phyloP scores from a whole-genome alignment of 2,113 vertebrate species.

The Daphoenositta chrysoptera region DNA sequence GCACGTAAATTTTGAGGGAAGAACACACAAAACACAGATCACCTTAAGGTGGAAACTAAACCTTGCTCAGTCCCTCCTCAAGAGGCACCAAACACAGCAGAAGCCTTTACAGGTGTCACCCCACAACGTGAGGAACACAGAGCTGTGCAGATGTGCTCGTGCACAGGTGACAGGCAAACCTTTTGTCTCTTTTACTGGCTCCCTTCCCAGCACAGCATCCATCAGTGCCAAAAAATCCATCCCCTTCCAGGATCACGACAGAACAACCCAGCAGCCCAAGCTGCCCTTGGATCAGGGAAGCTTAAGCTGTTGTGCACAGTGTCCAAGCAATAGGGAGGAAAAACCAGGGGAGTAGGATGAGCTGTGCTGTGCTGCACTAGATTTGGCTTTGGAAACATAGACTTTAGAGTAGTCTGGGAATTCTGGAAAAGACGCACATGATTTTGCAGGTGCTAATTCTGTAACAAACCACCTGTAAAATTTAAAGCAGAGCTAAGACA shows the following conservation, averaged over 20 bases:
- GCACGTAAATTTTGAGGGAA: background rate
- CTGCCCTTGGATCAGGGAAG: background rate
- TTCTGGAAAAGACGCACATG: background rate
- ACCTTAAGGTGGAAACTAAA: background rate
- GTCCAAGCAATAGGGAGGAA: background rate
- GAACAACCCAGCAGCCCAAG: background rate
- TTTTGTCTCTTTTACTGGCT: background rate
- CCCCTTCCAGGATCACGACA: background rate
- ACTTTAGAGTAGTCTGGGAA: background rate
- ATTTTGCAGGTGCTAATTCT: background rate
- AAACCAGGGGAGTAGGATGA: background rate
- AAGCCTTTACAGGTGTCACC: background rate
- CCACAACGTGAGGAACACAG: rapidly evolving
- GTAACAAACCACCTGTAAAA: background rate
- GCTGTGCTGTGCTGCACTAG: background rate
- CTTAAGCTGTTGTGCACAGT: background rate
- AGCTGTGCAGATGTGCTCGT: background rate
- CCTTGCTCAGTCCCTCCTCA: background rate
- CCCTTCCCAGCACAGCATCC: background rate
- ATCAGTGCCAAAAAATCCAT: background rate
- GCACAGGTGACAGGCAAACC: background rate
- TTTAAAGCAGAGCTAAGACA: background rate
- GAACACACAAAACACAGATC: background rate
- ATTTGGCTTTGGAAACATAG: background rate
- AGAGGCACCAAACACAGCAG: background rate